Base-by-base conservation (phyloP, 2,888 invertebrate genomes). In the Byasa hedistus region DNA sequence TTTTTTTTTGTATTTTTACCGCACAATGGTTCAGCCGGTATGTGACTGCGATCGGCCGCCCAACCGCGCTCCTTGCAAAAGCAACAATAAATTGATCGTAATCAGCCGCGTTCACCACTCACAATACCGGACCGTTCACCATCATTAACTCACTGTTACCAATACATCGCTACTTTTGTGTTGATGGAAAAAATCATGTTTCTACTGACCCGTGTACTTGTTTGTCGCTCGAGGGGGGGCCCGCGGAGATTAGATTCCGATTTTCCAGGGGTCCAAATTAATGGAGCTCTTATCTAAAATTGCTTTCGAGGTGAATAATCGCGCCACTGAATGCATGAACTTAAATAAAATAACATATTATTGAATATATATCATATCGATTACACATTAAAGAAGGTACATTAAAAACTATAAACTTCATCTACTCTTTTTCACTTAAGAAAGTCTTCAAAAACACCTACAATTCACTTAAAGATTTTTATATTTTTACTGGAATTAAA, bases 291-390 rank as follows among this genome's bases (percentile, higher is more conserved):
- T 82, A 81, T 79, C 79, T 72, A 76, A 83, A 82, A 86, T 86
- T 85, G 85, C 12, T 83, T 83, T 87, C 84, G 79, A 80, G 85
- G 84, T 83, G 81, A 83, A 84, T 84, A 82, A 85, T 82, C 52
- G 10, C 32, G 8, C 32, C 32, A 32, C 32, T 32, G 32, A 5
- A 32, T 5, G 32, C 32, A 32, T 10, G 10, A 32, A 8, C n/a
- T n/a, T n/a, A n/a, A n/a, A n/a, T n/a, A n/a, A n/a, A 10, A 10
- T 32, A 10, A 32, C 8, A 32, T 32, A 32, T 32, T 32, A 32
- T 32, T 10, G 10, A 32, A 32, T 1, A 7, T 32, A 10, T 32
- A 32, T 32, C n/a, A n/a, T n/a, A n/a, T n/a, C n/a, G n/a, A n/a
- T n/a, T n/a, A n/a, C n/a, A n/a, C n/a, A n/a, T n/a, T n/a, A n/a